Evolutionary conservation across 1,140 invertebrate genomes (phyloP).

Genomic region (Ceratosolen solmsi): DNA sequence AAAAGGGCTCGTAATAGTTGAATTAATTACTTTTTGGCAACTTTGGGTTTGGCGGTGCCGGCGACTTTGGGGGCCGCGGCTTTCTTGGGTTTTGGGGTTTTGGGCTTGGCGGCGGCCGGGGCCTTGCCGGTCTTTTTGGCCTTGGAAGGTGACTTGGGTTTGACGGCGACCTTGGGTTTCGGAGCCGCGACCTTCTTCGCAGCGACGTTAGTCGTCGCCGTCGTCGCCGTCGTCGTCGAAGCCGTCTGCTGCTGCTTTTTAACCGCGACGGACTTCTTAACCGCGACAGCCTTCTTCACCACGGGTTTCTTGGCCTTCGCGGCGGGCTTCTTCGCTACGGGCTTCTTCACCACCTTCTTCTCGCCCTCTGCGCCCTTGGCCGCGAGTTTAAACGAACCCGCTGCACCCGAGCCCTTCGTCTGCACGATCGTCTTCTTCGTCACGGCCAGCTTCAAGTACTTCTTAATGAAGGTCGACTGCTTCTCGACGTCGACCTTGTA

Average conservation of each 20-base stretch:
- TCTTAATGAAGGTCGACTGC: constrained; percentile 77
- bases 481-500: constrained; percentile 77
- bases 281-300: not conserved
- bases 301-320: not conserved
- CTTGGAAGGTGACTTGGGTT: constrained; percentile 38
- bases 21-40: constrained; percentile 35
- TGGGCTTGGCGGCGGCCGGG: constrained; percentile 35
- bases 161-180: not conserved
- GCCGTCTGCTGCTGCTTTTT: constrained; percentile 27
- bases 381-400: constrained; percentile 22
- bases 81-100: constrained; percentile 46
- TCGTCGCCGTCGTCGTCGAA: not conserved
- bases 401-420: constrained; percentile 64
- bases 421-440: constrained; percentile 74
- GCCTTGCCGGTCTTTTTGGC: constrained; percentile 26
- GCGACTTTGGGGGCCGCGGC: not conserved
- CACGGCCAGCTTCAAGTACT: constrained; percentile 76
- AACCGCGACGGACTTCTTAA: not conserved
- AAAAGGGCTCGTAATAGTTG: no score
- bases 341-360: constrained; percentile 25
- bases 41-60: not conserved
- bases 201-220: constrained; percentile 16
- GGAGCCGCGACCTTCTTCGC: not conserved
- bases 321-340: not conserved
- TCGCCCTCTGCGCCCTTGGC: not conserved